Percentiles rank a stretch among this genome's conserved stretches.
These are phyloP conservation scores for Gallinago nigripennis DNA, from an alignment of 2,797 vertebrate species.

Conservation along the genomic window DNA sequence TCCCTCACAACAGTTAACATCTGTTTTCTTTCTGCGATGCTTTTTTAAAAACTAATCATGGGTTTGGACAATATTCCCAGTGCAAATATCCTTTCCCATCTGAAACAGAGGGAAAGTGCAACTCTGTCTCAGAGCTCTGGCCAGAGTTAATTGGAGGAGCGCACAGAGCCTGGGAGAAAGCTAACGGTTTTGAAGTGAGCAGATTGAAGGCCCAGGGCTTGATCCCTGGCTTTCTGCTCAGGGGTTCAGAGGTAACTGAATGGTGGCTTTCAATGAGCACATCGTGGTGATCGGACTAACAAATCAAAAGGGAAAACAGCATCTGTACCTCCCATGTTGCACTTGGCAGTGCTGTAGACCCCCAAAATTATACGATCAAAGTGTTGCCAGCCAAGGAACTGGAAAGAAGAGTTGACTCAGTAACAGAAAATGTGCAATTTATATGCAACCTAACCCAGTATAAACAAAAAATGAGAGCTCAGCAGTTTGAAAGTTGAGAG, in stretches of 20 bases:
- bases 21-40: background rate
- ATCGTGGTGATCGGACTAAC: background rate
- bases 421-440: background rate
- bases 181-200: background rate
- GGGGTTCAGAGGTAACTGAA: background rate
- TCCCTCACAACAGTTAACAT: background rate
- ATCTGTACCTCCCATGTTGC: background rate
- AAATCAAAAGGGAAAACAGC: background rate
- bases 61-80: slow-evolving; percentile 1
- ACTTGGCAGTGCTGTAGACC: background rate
- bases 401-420: background rate
- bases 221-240: background rate
- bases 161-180: background rate
- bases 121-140: background rate
- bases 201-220: background rate
- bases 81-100: background rate
- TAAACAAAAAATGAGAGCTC: background rate
- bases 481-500: background rate
- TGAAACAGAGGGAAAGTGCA: background rate
- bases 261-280: accelerated
- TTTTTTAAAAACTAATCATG: background rate
- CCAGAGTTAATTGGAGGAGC: background rate
- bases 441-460: background rate
- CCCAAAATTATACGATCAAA: background rate
- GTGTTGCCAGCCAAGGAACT: background rate